Base-by-base conservation (phyloP, 2,888 invertebrate species). In the Parnassius mnemosyne region DNA sequence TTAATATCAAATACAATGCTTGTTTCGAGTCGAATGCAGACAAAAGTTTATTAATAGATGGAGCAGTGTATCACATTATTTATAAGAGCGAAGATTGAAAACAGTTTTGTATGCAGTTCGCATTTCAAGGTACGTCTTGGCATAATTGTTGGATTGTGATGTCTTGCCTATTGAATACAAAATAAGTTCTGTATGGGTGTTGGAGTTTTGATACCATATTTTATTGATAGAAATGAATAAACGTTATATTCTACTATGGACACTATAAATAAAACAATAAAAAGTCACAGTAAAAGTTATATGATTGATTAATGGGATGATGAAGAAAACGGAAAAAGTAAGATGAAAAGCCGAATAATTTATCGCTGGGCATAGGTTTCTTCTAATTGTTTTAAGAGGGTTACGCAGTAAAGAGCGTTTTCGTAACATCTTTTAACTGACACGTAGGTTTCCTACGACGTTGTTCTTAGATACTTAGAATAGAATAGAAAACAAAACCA, bases 71-170 rank as follows among this genome's bases (percentile, higher is more conserved):
- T 11, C 13, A 44, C 20, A 16, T 16, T 44, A 51, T 63, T 59
- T 59, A 10, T 41, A 20, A 51, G 46, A 43, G 60, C 41, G 13
- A 49, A 56, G 61, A 64, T 53, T 60, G 56, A 53, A 55, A 58
- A 65, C 44, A 12, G 11, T 2, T 57, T 62, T 16, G 50, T 60
- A 67, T 65, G 60, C 67, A 43, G 47, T 20, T 44, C 61, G 55
- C 58, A 62, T 61, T 55, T 12, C 13, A n/a, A 41, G 47, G 62
- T 54, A 34, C 54, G 55, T 62, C 67, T 64, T 53, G 64, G 67
- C 60, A 67, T 67, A 67, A 65, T 67, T 67, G 67, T 67, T 60
- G 60, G 60, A 52, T 57, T 53, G 61, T 57, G 63, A 57, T 20
- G 57, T 20, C 9, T 44, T 50, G 61, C 20, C 53, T 46, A 50